Evolutionary conservation across 1,140 invertebrate genomes (phyloP).

Genomic region (Plutomurus gul): DNA sequence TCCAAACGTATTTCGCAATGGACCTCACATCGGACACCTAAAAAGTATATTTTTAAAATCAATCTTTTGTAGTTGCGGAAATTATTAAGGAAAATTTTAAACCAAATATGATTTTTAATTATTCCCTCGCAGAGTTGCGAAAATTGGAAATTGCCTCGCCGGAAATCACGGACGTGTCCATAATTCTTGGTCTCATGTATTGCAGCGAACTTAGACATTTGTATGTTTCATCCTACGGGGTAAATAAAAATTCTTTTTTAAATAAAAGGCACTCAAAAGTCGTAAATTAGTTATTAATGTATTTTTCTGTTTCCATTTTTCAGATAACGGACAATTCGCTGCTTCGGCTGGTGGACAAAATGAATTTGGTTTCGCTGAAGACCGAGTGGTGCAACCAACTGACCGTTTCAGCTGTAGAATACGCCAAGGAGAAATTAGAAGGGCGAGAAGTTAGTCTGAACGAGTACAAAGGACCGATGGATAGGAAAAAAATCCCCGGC

Average conservation of each 20-base stretch:
- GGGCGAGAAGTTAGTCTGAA: conserved; percentile 1
- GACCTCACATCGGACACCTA: neutral
- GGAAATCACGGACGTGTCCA: neutral
- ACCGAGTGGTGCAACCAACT: conserved; percentile 24
- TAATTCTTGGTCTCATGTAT: neutral
- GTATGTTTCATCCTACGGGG: neutral
- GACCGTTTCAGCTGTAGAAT: neutral
- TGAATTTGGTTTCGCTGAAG: neutral
- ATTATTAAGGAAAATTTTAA: neutral
- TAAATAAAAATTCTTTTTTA: neutral
- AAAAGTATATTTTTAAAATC: conserved; percentile 2
- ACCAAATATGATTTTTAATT: neutral
- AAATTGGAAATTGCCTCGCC: neutral
- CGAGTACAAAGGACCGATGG: conserved; percentile 3
- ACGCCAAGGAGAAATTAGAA: neutral
- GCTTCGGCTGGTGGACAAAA: neutral
- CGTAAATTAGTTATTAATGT: neutral
- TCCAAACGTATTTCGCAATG: neutral
- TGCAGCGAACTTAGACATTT: neutral
- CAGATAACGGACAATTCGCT: conserved; percentile 31
- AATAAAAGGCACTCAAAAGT: neutral
- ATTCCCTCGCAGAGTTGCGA: neutral
- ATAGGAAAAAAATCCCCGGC: neutral
- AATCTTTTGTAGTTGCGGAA: neutral
- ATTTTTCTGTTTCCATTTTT: neutral